These are phyloP conservation scores for Hedya salicella DNA, from an alignment of 2,888 invertebrate species.

Conservation along the genomic window DNA sequence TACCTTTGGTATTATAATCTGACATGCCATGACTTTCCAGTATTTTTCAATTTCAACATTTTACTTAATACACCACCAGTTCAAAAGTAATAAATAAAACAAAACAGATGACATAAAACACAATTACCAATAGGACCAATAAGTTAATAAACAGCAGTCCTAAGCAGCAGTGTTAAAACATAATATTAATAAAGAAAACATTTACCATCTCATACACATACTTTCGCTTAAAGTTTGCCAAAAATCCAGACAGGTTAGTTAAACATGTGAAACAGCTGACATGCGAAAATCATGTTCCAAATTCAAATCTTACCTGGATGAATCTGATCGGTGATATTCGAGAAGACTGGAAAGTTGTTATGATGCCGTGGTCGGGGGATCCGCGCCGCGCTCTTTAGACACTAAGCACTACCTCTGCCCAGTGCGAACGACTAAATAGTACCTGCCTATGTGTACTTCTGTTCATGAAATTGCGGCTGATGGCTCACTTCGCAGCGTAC, in stretches of 20 bases:
- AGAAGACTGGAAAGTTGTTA: conserved; percentile 27
- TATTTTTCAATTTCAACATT: no score
- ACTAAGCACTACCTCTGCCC: conserved; percentile 21
- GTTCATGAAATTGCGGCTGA: conserved; percentile 44
- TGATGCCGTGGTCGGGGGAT: conserved; percentile 24
- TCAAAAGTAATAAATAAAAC: conserved; percentile 13
- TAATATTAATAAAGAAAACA: conserved; percentile 11
- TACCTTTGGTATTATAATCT: no score
- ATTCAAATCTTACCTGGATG: conserved; percentile 26
- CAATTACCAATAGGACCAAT: conserved; percentile 12
- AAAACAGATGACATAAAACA: conserved; percentile 3
- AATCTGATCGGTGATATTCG: background rate
- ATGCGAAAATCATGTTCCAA: conserved; percentile 18
- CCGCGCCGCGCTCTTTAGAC: conserved; percentile 22
- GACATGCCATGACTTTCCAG: no score
- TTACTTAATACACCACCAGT: background rate
- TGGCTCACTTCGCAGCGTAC: conserved; percentile 66
- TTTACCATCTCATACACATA: conserved; percentile 8
- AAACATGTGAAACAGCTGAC: conserved; percentile 41
- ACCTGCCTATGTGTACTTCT: conserved; percentile 38
- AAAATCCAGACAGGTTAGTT: conserved; percentile 30
- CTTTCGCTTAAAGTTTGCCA: conserved; percentile 36
- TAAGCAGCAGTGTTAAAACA: background rate
- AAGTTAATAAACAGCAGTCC: conserved; percentile 10
- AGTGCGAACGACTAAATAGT: conserved; percentile 37